A percentile compares a stretch with the other conserved stretches of the same genome.
Evolutionary conservation across 2,888 invertebrate genomes (phyloP).

Genomic region (Hypena proboscidalis): DNA sequence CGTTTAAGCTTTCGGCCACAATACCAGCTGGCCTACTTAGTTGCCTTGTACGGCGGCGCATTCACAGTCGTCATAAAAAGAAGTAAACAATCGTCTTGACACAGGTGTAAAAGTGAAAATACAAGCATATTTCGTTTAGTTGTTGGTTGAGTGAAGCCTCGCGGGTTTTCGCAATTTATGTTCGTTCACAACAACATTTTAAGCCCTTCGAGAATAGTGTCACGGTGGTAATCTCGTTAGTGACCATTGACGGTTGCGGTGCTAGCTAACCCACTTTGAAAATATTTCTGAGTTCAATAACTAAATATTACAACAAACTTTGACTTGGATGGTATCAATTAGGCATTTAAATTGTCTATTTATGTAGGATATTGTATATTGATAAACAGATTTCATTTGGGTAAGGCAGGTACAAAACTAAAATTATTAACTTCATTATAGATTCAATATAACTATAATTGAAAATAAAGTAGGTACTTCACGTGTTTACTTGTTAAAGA

Average conservation of each 20-base stretch:
- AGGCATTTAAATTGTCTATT: too few species aligned
- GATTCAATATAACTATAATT: too few species aligned
- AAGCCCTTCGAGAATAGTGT: slow-evolving; percentile 43
- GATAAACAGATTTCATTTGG: too few species aligned
- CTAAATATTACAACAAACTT: too few species aligned
- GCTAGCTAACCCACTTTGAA: slow-evolving; percentile 44
- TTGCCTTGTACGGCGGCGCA: slow-evolving; percentile 38
- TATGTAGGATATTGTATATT: too few species aligned
- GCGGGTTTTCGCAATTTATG: slow-evolving; percentile 46
- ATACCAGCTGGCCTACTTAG: slow-evolving; percentile 46
- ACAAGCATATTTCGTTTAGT: slow-evolving; percentile 59
- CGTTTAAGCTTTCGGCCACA: slow-evolving; percentile 31
- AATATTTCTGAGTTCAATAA: slow-evolving; percentile 15
- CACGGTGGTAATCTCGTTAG: slow-evolving; percentile 39
- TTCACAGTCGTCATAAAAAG: slow-evolving; percentile 50
- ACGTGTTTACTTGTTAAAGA: too few species aligned
- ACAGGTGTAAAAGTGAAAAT: slow-evolving; percentile 73
- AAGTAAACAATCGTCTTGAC: slow-evolving; percentile 71
- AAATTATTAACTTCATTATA: too few species aligned
- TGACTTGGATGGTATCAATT: too few species aligned
- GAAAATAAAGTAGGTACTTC: too few species aligned
- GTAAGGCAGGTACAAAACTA: too few species aligned
- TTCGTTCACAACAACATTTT: slow-evolving; percentile 39
- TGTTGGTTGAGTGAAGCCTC: slow-evolving; percentile 32
- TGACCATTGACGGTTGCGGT: slow-evolving; percentile 44